These are phyloP conservation scores for Cryptocheilus praepositus DNA, from an alignment of 2,888 invertebrate species.

Conservation along the genomic window DNA sequence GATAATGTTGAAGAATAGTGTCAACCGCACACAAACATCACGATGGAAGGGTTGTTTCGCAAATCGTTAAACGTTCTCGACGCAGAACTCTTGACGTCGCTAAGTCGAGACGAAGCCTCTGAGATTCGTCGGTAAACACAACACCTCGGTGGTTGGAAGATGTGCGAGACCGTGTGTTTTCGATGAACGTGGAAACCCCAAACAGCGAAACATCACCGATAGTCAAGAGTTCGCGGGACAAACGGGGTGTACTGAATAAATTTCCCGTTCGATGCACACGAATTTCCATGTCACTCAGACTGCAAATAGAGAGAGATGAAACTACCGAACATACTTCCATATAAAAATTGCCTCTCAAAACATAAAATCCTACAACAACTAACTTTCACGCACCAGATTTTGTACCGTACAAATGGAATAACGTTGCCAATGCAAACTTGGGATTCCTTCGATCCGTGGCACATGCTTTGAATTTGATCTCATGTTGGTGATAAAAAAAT, in stretches of 20 bases:
- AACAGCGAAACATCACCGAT: conserved; percentile 61
- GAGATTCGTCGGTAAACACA: conserved; percentile 54
- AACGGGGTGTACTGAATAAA: not conserved
- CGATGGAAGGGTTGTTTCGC: conserved; percentile 20
- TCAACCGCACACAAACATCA: not conserved
- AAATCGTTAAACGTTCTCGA: conserved; percentile 37
- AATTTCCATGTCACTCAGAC: not conserved
- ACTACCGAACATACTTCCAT: too few relatives aligned
- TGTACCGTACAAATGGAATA: too few relatives aligned
- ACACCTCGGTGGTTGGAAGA: conserved; percentile 45
- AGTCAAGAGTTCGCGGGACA: conserved; percentile 36
- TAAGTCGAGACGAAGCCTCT: conserved; percentile 52
- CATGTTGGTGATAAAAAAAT: too few relatives aligned
- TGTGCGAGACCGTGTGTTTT: conserved; percentile 12
- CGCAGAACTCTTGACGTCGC: conserved; percentile 29
- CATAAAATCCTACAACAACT: too few relatives aligned
- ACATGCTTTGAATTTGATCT: too few relatives aligned
- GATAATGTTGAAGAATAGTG: too few relatives aligned
- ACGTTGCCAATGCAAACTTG: too few relatives aligned
- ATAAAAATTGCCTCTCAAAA: conserved; percentile 62
- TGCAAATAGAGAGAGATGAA: conserved; percentile 45
- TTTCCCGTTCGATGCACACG: conserved; percentile 11
- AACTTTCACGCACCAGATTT: too few relatives aligned
- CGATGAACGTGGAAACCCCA: conserved; percentile 58
- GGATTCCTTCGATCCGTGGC: too few relatives aligned